Base-by-base conservation (phyloP, 2,888 invertebrate species). In the Ormyrus pomaceus region DNA sequence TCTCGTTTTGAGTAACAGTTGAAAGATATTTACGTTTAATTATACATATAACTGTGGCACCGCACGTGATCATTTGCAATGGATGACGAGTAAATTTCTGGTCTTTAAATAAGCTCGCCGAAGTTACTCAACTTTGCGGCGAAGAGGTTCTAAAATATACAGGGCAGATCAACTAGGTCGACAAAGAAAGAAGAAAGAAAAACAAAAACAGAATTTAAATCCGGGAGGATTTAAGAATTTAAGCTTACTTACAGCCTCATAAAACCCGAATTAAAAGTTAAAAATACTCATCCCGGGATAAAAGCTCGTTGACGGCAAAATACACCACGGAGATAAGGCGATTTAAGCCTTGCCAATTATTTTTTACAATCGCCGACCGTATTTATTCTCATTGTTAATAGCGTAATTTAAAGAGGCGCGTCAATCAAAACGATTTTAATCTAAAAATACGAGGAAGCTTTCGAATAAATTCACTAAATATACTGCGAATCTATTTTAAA, bases 261-360 rank as follows among this genome's bases (percentile, higher is more conserved):
- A 72, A 76, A 77, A 61, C 69, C 59, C 59, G 73, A 80, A 80
- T 80, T 77, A 80, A 77, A 72, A 77, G 65, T 80, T 77, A 64
- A 77, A 77, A 73, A 77, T 77, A 73, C 58, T 74, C 56, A 66
- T 48, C 11, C 19, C 48, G n/a, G 45, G 45, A 59, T 68, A 45
- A 75, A 75, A 59, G 59, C 50, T 66, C 66, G 61, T 58, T 66
- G 56, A 73, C 65, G 72, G 6, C 9, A 46, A 56, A 64, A 71
- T 71, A 72, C 53, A 51, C 51, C 8, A 61, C 53, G 13, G n/a
- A 19, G 51, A 68, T 68, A 50, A 10, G 6, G 45, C 45, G 9
- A 50, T 48, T 10, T 61, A 45, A 53, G n/a, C 46, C 45, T 72
- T 55, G 8, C 13, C 55, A 62, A 62, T 72, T 55, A 51, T 19